These are phyloP conservation scores for Dermatemys mawii DNA, from an alignment of 2,113 vertebrate genomes.

Conservation along the genomic window DNA sequence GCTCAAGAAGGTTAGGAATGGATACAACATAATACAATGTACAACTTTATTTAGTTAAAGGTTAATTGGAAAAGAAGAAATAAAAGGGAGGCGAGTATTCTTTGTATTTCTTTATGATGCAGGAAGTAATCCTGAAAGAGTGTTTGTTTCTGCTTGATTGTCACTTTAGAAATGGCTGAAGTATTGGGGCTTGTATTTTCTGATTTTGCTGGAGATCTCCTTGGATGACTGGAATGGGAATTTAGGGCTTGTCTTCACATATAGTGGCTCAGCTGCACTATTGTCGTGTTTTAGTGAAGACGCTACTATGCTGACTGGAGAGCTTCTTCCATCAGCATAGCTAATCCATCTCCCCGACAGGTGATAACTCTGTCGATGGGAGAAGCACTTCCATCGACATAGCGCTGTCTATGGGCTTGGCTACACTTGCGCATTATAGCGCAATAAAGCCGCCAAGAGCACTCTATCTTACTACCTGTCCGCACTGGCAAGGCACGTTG, in stretches of 20 bases:
- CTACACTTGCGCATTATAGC: too few relatives aligned
- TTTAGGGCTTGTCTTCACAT: too few relatives aligned
- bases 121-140: background rate
- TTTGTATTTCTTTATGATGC: background rate
- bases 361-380: background rate
- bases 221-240: background rate
- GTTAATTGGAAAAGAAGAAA: background rate
- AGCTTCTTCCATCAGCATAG: too few relatives aligned
- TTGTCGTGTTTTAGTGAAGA: too few relatives aligned
- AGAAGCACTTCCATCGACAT: background rate
- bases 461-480: too few relatives aligned
- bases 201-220: background rate
- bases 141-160: background rate
- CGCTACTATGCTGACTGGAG: too few relatives aligned
- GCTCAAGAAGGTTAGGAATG: background rate
- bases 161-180: background rate
- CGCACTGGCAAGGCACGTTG: too few relatives aligned
- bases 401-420: too few relatives aligned
- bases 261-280: too few relatives aligned
- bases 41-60: background rate
- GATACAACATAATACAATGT: background rate
- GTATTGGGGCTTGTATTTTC: background rate
- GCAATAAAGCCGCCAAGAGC: too few relatives aligned
- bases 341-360: background rate
- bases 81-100: rapidly evolving